Conservation (phyloP, 1,140 invertebrate species). For the Coelopa frigida region DNA sequence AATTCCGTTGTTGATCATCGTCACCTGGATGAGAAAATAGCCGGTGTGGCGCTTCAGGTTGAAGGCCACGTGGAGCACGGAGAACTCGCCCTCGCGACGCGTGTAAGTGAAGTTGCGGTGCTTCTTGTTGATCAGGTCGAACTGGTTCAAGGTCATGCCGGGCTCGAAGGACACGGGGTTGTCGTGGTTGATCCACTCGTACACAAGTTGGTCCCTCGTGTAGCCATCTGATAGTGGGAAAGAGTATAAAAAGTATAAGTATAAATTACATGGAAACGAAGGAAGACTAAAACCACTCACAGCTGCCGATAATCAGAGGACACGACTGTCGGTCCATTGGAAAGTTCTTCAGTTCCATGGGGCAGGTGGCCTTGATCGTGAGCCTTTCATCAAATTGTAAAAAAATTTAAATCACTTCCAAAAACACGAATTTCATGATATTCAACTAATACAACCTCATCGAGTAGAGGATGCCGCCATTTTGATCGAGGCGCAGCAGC, state of each 20-base stretch:
- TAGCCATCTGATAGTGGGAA: conserved; percentile 68
- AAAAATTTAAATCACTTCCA: background rate
- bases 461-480: conserved; percentile 90
- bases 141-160: conserved; percentile 84
- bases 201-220: conserved; percentile 78
- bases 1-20: background rate
- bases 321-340: conserved; percentile 94
- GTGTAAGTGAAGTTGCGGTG: conserved; percentile 71
- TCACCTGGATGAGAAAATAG: conserved; percentile 84
- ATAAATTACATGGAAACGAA: background rate
- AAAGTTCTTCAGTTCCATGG: conserved; percentile 93
- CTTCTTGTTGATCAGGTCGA: conserved; percentile 80
- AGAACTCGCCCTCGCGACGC: conserved; percentile 76
- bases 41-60: conserved; percentile 84
- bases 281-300: conserved; percentile 56
- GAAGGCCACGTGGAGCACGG: conserved; percentile 85
- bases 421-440: background rate
- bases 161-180: conserved; percentile 77
- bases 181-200: conserved; percentile 78
- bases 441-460: conserved; percentile 61
- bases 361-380: conserved; percentile 95
- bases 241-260: background rate
- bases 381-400: conserved; percentile 53
- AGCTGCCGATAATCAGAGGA: conserved; percentile 87
- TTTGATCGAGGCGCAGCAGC: conserved; percentile 76